A percentile compares a stretch with the other conserved stretches of the same genome.
Conservation (phyloP, 2,797 vertebrate genomes). For the Ctenopoma kingsleyae region DNA sequence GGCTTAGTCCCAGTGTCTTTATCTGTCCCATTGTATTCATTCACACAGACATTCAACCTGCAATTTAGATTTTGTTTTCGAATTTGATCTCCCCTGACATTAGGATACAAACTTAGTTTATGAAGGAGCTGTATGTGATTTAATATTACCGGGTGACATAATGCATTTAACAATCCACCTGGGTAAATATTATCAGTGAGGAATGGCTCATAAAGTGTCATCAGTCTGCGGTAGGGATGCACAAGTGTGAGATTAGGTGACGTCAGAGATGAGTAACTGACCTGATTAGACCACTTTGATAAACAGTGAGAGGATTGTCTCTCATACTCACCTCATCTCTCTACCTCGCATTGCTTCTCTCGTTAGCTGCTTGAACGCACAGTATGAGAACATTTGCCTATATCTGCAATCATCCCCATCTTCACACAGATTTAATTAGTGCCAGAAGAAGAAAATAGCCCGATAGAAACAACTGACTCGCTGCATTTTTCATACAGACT, state of each 20-base stretch:
- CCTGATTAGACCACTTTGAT: constrained; percentile 80
- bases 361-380: constrained; percentile 52
- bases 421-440: constrained; percentile 61
- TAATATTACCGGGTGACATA: constrained; percentile 66
- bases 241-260: constrained; percentile 76
- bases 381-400: constrained; percentile 59
- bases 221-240: constrained; percentile 65
- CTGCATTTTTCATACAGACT: constrained; percentile 50
- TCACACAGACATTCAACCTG: constrained; percentile 54
- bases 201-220: constrained; percentile 75
- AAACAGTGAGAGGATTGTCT: constrained; percentile 72
- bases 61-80: constrained; percentile 63
- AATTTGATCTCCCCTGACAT: constrained; percentile 71
- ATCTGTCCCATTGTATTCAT: constrained; percentile 74
- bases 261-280: constrained; percentile 78
- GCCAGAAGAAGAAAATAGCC: constrained; percentile 50
- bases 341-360: constrained; percentile 47
- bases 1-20: constrained; percentile 76
- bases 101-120: constrained; percentile 62
- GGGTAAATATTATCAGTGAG: constrained; percentile 74
- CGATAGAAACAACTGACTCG: constrained; percentile 67
- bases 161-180: constrained; percentile 71
- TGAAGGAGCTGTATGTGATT: constrained; percentile 72
- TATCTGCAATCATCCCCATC: constrained; percentile 66
- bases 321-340: constrained; percentile 60